These are phyloP conservation scores for Nomada hirtipes DNA, from an alignment of 2,888 invertebrate genomes.

Conservation along the genomic window DNA sequence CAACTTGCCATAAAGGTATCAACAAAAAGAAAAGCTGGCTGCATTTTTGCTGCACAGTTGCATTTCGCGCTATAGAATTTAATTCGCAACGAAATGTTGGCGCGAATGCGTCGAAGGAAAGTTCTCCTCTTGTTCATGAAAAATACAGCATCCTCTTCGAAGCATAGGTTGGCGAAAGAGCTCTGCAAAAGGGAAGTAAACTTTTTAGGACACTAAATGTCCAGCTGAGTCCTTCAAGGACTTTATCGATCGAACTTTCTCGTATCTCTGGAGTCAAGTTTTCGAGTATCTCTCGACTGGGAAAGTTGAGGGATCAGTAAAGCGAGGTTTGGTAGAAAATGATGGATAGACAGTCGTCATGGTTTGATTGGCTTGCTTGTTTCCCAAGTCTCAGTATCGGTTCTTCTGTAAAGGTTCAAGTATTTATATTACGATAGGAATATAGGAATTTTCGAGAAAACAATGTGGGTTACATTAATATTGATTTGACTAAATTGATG, in stretches of 20 bases:
- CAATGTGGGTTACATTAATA: too few species aligned
- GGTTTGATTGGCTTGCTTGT: slow-evolving; percentile 30
- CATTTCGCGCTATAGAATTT: not conserved
- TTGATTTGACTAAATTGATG: too few species aligned
- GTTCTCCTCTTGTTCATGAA: slow-evolving; percentile 12
- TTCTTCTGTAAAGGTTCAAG: not conserved
- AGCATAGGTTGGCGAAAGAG: not conserved
- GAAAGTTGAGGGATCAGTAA: slow-evolving; percentile 31
- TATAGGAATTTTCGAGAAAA: too few species aligned
- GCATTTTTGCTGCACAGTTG: not conserved
- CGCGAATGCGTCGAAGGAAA: slow-evolving; percentile 12
- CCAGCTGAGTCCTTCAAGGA: slow-evolving; percentile 40
- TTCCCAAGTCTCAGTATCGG: not conserved
- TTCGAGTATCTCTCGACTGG: slow-evolving; percentile 37
- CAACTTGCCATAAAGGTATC: too few species aligned
- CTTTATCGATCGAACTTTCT: slow-evolving; percentile 46
- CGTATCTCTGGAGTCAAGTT: slow-evolving; percentile 30
- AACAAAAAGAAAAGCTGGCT: too few species aligned
- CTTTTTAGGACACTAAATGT: slow-evolving; percentile 41
- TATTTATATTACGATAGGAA: too few species aligned
- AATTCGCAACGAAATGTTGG: slow-evolving; percentile 3
- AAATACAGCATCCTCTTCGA: slow-evolving; percentile 6
- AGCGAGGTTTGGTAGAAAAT: slow-evolving; percentile 14
- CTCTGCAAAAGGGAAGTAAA: not conserved
- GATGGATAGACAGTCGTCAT: slow-evolving; percentile 33